Base-by-base conservation (phyloP, 2,888 invertebrate species). In the Polymixis flavicincta region DNA sequence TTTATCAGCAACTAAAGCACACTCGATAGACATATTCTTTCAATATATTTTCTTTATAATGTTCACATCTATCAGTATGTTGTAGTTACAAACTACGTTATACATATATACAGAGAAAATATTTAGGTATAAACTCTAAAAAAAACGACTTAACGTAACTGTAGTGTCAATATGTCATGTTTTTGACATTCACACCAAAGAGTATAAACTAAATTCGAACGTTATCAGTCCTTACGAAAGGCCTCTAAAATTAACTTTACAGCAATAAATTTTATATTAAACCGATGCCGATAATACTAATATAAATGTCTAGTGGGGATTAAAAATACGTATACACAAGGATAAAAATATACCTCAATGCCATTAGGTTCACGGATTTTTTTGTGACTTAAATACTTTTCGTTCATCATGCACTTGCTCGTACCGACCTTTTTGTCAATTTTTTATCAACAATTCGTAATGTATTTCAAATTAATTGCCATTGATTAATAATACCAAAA, bases 181-280 rank as follows among this genome's bases (percentile, higher is more conserved):
- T 28, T 17, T 1, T 57, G 48, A 14, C 22, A 50, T 6, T 50
- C n/a, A 57, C 28, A 1, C 14, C 32, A 69, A 8, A 48, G n/a
- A 63, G 71, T 66, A 52, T 61, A 13, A 61, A 60, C 14, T 2
- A 37, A 71, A 84, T 71, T 75, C 48, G 42, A 13, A 50, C 50
- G 2, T 69, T 84, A 84, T 84, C 78, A 74, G 69, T 66, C 19
- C 59, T 69, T 81, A 54, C 55, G 13, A 77, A 79, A 79, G 61
- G 74, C 63, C 74, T 65, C 28, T 74, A 65, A 79, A 84, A 70
- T 78, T 54, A 72, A 67, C 50, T 63, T 25, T 48, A 61, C 6
- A 65, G 76, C 48, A 65, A 84, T 84, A 82, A 63, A 76, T 78
- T 78, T 52, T 60, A 55, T 32, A 50, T 48, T 66, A 67, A 76